Conservation (phyloP, 2,113 vertebrate genomes). For the Xyrauchen texanus region DNA sequence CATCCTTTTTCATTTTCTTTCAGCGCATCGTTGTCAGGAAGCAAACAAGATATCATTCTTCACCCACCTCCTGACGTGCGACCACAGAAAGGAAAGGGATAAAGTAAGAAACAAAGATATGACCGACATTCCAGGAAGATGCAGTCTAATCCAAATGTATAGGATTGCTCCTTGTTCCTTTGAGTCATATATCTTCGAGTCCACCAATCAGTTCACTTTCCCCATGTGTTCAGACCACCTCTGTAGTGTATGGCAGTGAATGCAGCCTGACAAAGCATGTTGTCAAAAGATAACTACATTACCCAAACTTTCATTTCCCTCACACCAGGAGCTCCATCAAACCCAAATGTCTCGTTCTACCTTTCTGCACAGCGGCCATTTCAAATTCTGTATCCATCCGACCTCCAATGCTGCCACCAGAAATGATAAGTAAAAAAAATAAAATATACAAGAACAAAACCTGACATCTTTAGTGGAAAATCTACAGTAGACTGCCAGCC, state of each 20-base stretch:
- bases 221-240: constrained; percentile 61
- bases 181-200: constrained; percentile 54
- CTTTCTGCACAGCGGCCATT: constrained; percentile 28
- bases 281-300: constrained; percentile 56
- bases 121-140: background rate
- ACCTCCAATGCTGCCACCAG: constrained; percentile 21
- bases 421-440: background rate
- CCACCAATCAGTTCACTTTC: constrained; percentile 63
- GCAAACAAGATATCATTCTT: constrained; percentile 75
- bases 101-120: constrained; percentile 59
- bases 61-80: constrained; percentile 46
- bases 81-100: constrained; percentile 47
- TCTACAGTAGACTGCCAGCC: background rate
- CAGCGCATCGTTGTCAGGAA: constrained; percentile 72
- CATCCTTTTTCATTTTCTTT: constrained; percentile 75
- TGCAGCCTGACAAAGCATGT: constrained; percentile 34
- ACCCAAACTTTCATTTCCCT: constrained; percentile 56
- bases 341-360: constrained; percentile 38
- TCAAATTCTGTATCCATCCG: constrained; percentile 42
- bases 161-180: constrained; percentile 69
- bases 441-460: constrained; percentile 2
- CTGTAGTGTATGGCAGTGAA: constrained; percentile 61
- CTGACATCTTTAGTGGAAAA: constrained; percentile 35
- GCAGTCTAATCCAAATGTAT: constrained; percentile 64
- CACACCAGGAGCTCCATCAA: constrained; percentile 49